phyloP scores from a whole-genome alignment of 2,113 vertebrate genomes.

The Pluvianellus socialis region DNA sequence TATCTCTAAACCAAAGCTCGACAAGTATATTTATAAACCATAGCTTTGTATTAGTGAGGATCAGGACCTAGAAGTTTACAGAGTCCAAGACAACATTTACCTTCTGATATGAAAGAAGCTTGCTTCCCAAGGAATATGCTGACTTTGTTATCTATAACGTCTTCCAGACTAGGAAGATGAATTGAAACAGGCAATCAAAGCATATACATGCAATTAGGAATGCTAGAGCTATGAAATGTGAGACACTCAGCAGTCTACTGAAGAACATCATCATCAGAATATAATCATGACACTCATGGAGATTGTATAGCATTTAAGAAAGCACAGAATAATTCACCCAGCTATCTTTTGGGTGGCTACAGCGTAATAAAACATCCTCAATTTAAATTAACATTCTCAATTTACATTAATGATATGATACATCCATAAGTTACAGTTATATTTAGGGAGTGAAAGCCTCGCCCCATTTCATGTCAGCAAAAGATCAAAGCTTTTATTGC shows the following conservation, averaged over 20 bases:
- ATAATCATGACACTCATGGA: neutral
- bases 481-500: neutral
- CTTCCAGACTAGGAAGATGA: neutral
- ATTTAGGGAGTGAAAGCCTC: neutral
- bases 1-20: neutral
- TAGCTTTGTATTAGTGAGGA: neutral
- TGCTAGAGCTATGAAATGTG: neutral
- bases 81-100: neutral
- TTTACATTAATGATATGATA: neutral
- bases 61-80: neutral
- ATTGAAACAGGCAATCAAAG: neutral
- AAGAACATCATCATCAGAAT: neutral
- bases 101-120: neutral
- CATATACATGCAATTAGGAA: neutral
- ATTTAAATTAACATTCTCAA: neutral
- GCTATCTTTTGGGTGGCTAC: neutral
- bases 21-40: neutral
- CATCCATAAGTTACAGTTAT: neutral
- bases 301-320: neutral
- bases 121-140: neutral
- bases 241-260: neutral
- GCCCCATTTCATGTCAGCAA: neutral
- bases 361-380: neutral
- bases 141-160: neutral
- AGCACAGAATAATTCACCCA: neutral